These are phyloP conservation scores for Planiliza haematocheilus DNA, from an alignment of 2,113 vertebrate species.

Conservation along the genomic window DNA sequence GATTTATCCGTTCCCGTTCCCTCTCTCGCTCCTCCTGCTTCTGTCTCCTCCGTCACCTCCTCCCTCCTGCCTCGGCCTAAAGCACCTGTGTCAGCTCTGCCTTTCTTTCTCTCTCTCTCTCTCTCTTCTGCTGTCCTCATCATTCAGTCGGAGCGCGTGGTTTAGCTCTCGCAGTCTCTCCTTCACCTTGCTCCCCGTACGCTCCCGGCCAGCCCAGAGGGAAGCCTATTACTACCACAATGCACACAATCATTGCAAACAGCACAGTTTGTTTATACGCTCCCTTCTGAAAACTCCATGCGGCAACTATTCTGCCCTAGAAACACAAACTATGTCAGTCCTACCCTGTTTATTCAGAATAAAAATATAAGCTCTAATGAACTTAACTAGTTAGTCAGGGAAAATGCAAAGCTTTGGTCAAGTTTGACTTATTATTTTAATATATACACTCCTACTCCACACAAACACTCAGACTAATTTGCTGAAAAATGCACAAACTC, in stretches of 20 bases:
- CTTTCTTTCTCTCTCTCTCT: too few relatives aligned
- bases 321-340: not conserved
- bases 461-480: constrained; percentile 22
- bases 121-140: constrained; percentile 61
- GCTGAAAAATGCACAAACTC: constrained; percentile 43
- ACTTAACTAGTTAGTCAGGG: not conserved
- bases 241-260: constrained; percentile 23
- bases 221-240: constrained; percentile 35
- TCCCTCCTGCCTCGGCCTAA: constrained; percentile 48
- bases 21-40: constrained; percentile 21
- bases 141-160: constrained; percentile 43
- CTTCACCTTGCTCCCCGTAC: constrained; percentile 39
- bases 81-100: constrained; percentile 72
- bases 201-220: constrained; percentile 36
- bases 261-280: not conserved
- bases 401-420: not conserved
- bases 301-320: not conserved
- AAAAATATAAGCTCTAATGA: not conserved
- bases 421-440: constrained; percentile 17
- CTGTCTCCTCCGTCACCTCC: constrained; percentile 37
- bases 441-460: constrained; percentile 4
- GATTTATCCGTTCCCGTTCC: constrained; percentile 28
- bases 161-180: constrained; percentile 49
- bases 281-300: not conserved
- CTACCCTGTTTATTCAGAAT: constrained; percentile 1